A percentile compares a stretch with the other conserved stretches of the same genome.
These are phyloP conservation scores for Ochotona curzoniae DNA, from an alignment of 2,113 vertebrate species.

Conservation along the genomic window DNA sequence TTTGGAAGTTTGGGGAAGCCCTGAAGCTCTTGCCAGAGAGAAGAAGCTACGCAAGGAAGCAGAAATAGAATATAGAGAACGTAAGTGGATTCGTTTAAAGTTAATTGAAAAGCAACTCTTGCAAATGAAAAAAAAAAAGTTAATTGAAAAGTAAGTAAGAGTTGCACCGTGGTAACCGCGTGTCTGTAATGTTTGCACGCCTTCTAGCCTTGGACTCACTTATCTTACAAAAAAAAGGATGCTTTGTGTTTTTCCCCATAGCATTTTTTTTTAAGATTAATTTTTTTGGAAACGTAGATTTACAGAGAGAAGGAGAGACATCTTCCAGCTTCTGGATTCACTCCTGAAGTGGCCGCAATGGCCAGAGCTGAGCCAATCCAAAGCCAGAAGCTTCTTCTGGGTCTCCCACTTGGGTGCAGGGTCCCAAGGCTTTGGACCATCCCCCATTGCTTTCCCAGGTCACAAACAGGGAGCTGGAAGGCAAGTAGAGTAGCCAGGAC, in stretches of 20 bases:
- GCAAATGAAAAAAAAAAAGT: neutral
- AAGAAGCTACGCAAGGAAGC: constrained; percentile 93
- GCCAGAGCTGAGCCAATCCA: too few relatives aligned
- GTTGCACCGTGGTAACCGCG: neutral
- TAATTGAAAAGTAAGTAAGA: neutral
- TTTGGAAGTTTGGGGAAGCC: constrained; percentile 97
- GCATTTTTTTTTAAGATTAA: neutral
- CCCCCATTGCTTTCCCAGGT: too few relatives aligned
- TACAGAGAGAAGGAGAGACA: too few relatives aligned
- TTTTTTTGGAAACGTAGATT: too few relatives aligned
- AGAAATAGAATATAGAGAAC: constrained; percentile 95
- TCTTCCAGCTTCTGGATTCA: too few relatives aligned
- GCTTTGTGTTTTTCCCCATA: neutral
- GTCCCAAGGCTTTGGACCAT: too few relatives aligned
- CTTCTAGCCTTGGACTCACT: neutral
- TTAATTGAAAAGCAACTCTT: constrained; percentile 20
- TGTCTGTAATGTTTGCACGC: neutral
- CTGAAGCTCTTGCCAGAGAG: constrained; percentile 95
- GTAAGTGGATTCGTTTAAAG: constrained; percentile 86
- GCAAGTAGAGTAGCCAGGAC: too few relatives aligned
- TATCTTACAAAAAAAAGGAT: constrained; percentile 21
- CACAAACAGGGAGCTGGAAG: too few relatives aligned
- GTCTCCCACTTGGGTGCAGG: too few relatives aligned
- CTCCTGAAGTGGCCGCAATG: too few relatives aligned
- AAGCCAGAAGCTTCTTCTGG: too few relatives aligned